These are phyloP conservation scores for Diplolepis rosae DNA, from an alignment of 2,888 invertebrate species.

Conservation along the genomic window DNA sequence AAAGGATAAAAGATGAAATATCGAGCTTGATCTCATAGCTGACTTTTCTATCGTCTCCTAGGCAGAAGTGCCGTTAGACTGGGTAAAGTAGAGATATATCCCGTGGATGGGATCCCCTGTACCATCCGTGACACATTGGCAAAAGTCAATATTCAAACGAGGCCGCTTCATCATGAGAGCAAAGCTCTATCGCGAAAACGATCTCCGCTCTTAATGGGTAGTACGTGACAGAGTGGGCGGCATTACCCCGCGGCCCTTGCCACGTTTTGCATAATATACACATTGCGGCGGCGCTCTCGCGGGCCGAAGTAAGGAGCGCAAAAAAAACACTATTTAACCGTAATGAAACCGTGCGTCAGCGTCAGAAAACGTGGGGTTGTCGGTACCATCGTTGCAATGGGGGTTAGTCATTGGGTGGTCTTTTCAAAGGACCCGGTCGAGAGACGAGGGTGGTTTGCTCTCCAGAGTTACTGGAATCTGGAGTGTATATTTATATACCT, in stretches of 20 bases:
- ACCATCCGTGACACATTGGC: conserved; percentile 33
- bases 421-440: neutral
- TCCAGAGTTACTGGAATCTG: neutral
- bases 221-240: conserved; percentile 50
- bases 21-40: neutral
- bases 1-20: neutral
- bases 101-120: conserved; percentile 1
- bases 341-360: conserved; percentile 52
- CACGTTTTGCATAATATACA: conserved; percentile 63
- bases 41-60: conserved; percentile 1
- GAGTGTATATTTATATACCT: neutral
- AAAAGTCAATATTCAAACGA: conserved; percentile 38
- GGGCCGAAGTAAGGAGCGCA: conserved; percentile 33
- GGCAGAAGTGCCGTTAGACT: conserved; percentile 2
- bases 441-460: neutral
- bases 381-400: conserved; percentile 32
- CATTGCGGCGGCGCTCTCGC: conserved; percentile 45
- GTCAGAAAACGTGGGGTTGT: conserved; percentile 16
- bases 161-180: conserved; percentile 36
- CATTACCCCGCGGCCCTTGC: conserved; percentile 48
- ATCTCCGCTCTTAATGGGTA: conserved; percentile 48
- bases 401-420: conserved; percentile 4
- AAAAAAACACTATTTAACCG: conserved; percentile 48
- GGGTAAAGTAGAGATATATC: neutral
- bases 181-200: conserved; percentile 46